Evolutionary conservation across 2,113 vertebrate species (phyloP).

Genomic region (Hyperopisus bebe): DNA sequence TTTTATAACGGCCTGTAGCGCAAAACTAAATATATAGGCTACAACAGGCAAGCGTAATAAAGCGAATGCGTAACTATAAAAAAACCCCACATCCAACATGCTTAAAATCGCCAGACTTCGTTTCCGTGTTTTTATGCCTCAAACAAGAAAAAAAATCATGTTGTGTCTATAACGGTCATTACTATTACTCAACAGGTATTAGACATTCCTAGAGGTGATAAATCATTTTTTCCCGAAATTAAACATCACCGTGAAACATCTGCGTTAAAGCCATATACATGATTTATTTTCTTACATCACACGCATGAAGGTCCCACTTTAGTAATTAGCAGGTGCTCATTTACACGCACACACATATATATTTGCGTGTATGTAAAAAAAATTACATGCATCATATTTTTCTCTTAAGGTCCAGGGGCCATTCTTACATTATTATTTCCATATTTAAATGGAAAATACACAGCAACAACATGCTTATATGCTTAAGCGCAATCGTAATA

Average conservation of each 20-base stretch:
- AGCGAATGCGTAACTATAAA: not conserved
- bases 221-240: not conserved
- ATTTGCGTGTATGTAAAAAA: not conserved
- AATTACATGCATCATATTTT: not conserved
- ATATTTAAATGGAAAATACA: not conserved
- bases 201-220: not conserved
- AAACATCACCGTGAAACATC: not conserved
- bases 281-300: not conserved
- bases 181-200: conserved; percentile 5
- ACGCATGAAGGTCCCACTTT: not conserved
- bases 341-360: not conserved
- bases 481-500: not conserved
- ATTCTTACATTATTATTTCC: not conserved
- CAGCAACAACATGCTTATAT: not conserved
- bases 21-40: not conserved
- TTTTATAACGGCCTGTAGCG: not conserved
- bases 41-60: not conserved
- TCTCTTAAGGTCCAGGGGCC: not conserved
- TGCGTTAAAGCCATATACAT: not conserved
- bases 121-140: not conserved
- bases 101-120: not conserved
- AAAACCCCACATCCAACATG: not conserved
- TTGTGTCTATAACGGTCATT: not conserved
- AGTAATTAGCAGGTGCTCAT: not conserved
- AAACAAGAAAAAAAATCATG: not conserved